These are phyloP conservation scores for Leptodactylus fuscus DNA, from an alignment of 2,113 vertebrate genomes.

Conservation along the genomic window DNA sequence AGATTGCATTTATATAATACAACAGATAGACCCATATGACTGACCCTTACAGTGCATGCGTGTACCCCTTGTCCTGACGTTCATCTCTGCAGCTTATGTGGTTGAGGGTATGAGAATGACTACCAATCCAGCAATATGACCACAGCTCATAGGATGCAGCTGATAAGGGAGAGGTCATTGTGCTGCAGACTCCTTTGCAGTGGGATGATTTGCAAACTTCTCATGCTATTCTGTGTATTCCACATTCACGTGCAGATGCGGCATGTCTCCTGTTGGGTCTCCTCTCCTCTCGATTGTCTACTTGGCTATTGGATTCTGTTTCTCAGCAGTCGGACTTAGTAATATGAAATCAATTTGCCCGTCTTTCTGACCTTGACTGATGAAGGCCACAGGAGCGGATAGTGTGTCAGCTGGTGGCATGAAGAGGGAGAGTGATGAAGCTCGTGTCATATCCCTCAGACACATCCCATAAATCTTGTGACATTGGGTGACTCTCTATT, in stretches of 20 bases:
- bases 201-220: not conserved
- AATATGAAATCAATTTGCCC: constrained; percentile 45
- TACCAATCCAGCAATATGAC: too few relatives aligned
- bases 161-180: too few relatives aligned
- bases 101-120: too few relatives aligned
- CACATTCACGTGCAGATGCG: not conserved
- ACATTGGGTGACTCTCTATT: constrained; percentile 4
- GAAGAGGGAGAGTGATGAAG: constrained; percentile 49
- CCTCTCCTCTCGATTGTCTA: too few relatives aligned
- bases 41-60: too few relatives aligned
- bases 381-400: constrained; percentile 16
- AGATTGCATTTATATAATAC: too few relatives aligned
- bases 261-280: not conserved
- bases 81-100: too few relatives aligned
- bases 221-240: too few relatives aligned
- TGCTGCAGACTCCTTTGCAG: too few relatives aligned
- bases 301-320: not conserved
- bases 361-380: constrained; percentile 33
- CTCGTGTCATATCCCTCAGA: constrained; percentile 26
- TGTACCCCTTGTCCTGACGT: too few relatives aligned
- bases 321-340: not conserved
- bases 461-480: constrained; percentile 43
- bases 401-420: constrained; percentile 20
- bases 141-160: too few relatives aligned
- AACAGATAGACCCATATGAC: too few relatives aligned